Conservation (phyloP, 2,888 invertebrate genomes). For the Leptodirus hochenwartii region DNA sequence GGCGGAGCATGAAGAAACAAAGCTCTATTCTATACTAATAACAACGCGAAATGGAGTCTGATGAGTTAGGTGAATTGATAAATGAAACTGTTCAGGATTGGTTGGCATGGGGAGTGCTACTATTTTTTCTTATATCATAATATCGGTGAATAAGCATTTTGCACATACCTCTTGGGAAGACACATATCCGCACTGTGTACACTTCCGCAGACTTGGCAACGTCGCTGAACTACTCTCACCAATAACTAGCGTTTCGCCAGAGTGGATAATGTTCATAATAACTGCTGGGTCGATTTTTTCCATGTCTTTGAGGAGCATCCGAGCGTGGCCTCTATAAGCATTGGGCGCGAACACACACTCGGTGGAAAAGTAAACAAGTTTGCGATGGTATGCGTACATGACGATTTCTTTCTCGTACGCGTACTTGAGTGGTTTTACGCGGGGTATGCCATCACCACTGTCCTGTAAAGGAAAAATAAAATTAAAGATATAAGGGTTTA, state of each 20-base stretch:
- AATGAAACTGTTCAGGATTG: no score
- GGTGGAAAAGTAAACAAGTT: constrained; percentile 93
- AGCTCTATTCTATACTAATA: no score
- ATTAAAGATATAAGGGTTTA: no score
- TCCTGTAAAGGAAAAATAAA: constrained; percentile 32
- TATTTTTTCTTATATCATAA: no score
- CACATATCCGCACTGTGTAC: constrained; percentile 74
- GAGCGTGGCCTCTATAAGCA: constrained; percentile 85
- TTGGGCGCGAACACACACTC: constrained; percentile 98
- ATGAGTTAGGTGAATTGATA: no score
- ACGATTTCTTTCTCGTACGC: constrained; percentile 99
- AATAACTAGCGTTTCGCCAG: constrained; percentile 27
- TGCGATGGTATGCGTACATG: constrained; percentile 95
- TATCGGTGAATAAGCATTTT: no score
- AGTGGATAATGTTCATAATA: constrained; percentile 87
- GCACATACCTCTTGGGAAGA: constrained; percentile 86
- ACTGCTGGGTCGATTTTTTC: constrained; percentile 83
- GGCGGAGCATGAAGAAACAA: no score
- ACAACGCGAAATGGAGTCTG: no score
- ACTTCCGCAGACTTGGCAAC: constrained; percentile 63
- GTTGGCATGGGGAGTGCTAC: no score
- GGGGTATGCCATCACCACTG: constrained; percentile 64
- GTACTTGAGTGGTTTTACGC: constrained; percentile 93
- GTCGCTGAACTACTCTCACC: constrained; percentile 39
- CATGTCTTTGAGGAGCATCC: constrained; percentile 82